phyloP scores from a whole-genome alignment of 2,797 vertebrate genomes.

The Poecilia wingei region DNA sequence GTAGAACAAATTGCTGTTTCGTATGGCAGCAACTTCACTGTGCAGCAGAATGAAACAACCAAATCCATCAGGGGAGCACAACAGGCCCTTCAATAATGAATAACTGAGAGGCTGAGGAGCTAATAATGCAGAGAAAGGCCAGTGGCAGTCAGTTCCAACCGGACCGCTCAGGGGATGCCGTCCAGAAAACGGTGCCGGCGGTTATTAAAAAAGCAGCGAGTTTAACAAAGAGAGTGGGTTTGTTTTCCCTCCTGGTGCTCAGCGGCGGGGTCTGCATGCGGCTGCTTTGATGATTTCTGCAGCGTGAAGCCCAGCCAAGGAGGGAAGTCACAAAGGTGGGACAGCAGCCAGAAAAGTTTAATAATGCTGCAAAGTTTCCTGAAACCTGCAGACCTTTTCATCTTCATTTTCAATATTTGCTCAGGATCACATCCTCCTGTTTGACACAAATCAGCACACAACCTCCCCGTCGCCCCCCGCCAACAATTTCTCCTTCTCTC shows the following conservation, averaged over 20 bases:
- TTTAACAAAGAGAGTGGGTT: conserved; percentile 36
- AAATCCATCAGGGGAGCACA: conserved; percentile 59
- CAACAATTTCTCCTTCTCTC: conserved; percentile 7
- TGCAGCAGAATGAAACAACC: conserved; percentile 47
- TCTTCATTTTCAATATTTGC: neutral
- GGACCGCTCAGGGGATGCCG: conserved; percentile 41
- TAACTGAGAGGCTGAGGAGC: conserved; percentile 37
- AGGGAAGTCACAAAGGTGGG: conserved; percentile 25
- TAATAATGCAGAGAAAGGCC: conserved; percentile 58
- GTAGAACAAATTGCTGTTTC: conserved; percentile 40
- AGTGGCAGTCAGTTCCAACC: conserved; percentile 39
- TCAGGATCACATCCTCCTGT: neutral
- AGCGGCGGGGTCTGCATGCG: conserved; percentile 25
- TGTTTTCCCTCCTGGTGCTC: conserved; percentile 22
- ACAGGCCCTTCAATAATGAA: conserved; percentile 65
- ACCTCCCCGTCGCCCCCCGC: neutral
- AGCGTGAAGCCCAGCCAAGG: conserved; percentile 19
- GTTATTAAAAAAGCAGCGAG: conserved; percentile 44
- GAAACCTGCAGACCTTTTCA: conserved; percentile 27
- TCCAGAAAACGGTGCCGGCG: conserved; percentile 36
- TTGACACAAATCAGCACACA: neutral
- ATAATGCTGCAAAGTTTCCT: conserved; percentile 25
- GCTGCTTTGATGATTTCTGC: conserved; percentile 38
- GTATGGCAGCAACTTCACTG: conserved; percentile 27
- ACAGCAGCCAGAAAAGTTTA: conserved; percentile 24